Percentiles rank a stretch among this genome's conserved stretches.
Conservation (phyloP, 2,888 invertebrate species). For the Axea sp. region DNA sequence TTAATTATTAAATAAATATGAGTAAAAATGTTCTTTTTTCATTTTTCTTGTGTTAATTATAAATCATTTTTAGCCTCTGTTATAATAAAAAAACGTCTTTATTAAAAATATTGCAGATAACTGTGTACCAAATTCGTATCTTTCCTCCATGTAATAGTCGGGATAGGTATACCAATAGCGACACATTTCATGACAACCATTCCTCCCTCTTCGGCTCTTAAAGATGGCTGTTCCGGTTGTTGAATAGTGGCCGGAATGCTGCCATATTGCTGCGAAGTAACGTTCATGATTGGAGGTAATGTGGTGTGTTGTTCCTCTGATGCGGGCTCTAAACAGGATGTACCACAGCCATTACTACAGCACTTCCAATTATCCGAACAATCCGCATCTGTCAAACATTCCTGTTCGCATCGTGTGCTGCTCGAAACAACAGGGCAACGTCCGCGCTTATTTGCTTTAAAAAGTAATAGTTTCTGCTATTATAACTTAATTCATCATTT, state of each 20-base stretch:
- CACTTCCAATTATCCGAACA: slow-evolving; percentile 90
- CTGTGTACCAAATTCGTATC: slow-evolving; percentile 84
- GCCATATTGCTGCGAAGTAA: slow-evolving; percentile 65
- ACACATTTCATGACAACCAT: slow-evolving; percentile 87
- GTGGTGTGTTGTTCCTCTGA: slow-evolving; percentile 78
- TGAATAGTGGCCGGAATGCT: slow-evolving; percentile 72
- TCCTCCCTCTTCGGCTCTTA: slow-evolving; percentile 86
- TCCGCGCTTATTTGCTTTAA: slow-evolving; percentile 85
- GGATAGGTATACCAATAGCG: slow-evolving; percentile 88
- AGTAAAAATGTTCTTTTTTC: no score
- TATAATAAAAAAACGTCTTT: no score
- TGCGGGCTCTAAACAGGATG: slow-evolving; percentile 84
- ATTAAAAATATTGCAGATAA: neutral
- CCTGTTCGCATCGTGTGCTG: slow-evolving; percentile 83
- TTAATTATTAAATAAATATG: no score
- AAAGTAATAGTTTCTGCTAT: slow-evolving; percentile 32
- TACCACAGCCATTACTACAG: slow-evolving; percentile 89
- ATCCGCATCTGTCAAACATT: slow-evolving; percentile 90
- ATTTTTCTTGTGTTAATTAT: no score
- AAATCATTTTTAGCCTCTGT: no score
- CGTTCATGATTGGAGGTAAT: slow-evolving; percentile 62
- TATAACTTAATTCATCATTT: neutral
- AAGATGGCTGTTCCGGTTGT: slow-evolving; percentile 81
- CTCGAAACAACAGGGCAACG: slow-evolving; percentile 82
- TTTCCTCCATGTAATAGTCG: slow-evolving; percentile 88